Evolutionary conservation across 2,797 vertebrate species (phyloP).

Genomic region (Odontamblyopus lacepedii): DNA sequence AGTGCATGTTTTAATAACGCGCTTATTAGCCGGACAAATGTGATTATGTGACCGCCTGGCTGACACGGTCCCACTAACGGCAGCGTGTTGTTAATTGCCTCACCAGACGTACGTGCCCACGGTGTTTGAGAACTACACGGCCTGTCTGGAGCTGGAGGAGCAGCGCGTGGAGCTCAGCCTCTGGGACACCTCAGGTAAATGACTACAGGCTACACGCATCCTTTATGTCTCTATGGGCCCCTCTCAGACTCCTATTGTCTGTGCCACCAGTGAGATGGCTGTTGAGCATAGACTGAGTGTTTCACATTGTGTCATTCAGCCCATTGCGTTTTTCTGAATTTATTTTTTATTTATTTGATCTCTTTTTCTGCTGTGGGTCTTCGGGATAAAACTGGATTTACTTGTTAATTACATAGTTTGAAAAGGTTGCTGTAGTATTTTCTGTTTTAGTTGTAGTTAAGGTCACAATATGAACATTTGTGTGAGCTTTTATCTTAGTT

Average conservation of each 20-base stretch:
- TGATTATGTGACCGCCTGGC: conserved; percentile 26
- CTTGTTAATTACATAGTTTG: neutral
- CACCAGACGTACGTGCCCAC: conserved; percentile 93
- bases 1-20: conserved; percentile 13
- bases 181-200: conserved; percentile 95
- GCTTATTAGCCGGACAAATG: conserved; percentile 28
- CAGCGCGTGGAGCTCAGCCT: conserved; percentile 94
- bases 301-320: neutral
- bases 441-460: neutral
- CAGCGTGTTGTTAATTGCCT: conserved; percentile 56
- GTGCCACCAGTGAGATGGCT: conserved; percentile 27
- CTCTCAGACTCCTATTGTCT: conserved; percentile 7
- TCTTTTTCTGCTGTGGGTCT: neutral
- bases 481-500: neutral
- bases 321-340: neutral
- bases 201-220: conserved; percentile 6
- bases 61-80: conserved; percentile 54
- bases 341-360: neutral
- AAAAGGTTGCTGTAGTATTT: neutral
- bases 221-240: neutral
- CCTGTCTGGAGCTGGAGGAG: conserved; percentile 92
- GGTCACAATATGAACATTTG: neutral
- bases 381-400: neutral
- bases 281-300: neutral
- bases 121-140: conserved; percentile 97